phyloP scores from a whole-genome alignment of 2,113 vertebrate genomes.

The Myrmecobius fasciatus region DNA sequence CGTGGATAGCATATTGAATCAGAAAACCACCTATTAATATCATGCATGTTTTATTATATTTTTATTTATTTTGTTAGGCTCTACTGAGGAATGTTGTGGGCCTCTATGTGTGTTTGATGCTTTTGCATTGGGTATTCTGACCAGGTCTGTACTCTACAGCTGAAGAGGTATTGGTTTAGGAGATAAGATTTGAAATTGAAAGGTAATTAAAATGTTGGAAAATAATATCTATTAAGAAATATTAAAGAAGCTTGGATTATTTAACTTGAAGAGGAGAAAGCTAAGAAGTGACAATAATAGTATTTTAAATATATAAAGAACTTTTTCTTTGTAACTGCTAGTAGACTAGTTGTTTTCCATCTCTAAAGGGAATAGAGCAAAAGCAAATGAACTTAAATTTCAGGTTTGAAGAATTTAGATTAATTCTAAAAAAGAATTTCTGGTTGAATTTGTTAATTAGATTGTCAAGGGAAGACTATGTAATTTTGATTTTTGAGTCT shows the following conservation, averaged over 20 bases:
- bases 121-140: neutral
- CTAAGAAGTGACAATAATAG: slow-evolving; percentile 3
- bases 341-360: neutral
- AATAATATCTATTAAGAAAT: neutral
- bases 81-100: no score
- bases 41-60: no score
- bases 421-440: neutral
- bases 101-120: no score
- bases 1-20: no score
- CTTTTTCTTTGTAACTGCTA: no score
- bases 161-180: neutral
- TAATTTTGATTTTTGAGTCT: neutral
- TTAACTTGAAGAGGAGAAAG: neutral
- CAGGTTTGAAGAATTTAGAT: neutral
- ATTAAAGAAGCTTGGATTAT: neutral
- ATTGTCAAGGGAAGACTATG: neutral
- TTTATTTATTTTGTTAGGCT: no score
- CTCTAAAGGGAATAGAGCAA: neutral
- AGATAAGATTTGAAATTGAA: slow-evolving; percentile 5
- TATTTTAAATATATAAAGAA: neutral
- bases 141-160: neutral
- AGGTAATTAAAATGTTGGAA: slow-evolving; percentile 24
- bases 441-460: neutral
- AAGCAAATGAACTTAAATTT: neutral
- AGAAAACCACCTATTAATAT: no score